phyloP scores from a whole-genome alignment of 2,888 invertebrate genomes.

The Pristionchus mayeri region DNA sequence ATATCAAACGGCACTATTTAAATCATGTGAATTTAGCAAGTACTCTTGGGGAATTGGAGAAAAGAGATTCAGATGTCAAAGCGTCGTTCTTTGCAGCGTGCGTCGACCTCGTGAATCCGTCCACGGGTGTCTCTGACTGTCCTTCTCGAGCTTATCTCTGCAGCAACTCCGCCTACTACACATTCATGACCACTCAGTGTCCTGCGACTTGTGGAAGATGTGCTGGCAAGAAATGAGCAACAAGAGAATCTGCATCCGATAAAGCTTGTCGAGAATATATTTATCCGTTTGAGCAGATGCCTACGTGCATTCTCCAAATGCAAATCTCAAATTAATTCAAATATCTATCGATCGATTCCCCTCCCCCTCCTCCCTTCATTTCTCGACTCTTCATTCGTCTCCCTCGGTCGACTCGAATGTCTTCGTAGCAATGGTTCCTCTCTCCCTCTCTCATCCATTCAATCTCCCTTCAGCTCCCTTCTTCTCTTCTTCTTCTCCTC shows the following conservation, averaged over 20 bases:
- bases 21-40: not conserved
- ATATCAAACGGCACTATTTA: not conserved
- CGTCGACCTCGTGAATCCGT: constrained; percentile 44
- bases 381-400: not conserved
- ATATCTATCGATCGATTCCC: not conserved
- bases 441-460: not conserved
- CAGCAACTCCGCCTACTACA: constrained; percentile 43
- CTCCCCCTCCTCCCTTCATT: not conserved
- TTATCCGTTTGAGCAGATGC: not conserved
- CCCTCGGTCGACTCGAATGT: not conserved
- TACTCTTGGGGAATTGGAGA: not conserved
- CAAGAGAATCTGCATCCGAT: not conserved
- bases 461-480: not conserved
- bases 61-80: too few species aligned
- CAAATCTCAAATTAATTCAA: not conserved
- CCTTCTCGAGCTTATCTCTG: constrained; percentile 42
- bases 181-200: constrained; percentile 45
- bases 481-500: not conserved
- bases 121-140: constrained; percentile 47
- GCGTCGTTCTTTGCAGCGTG: not conserved
- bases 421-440: not conserved
- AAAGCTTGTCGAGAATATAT: not conserved
- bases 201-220: constrained; percentile 46
- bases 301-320: not conserved
- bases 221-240: constrained; percentile 37